A percentile compares a stretch with the other conserved stretches of the same genome.
phyloP scores from a whole-genome alignment of 35 echinoderm and acorn worm species.

The Apostichopus japonicus region DNA sequence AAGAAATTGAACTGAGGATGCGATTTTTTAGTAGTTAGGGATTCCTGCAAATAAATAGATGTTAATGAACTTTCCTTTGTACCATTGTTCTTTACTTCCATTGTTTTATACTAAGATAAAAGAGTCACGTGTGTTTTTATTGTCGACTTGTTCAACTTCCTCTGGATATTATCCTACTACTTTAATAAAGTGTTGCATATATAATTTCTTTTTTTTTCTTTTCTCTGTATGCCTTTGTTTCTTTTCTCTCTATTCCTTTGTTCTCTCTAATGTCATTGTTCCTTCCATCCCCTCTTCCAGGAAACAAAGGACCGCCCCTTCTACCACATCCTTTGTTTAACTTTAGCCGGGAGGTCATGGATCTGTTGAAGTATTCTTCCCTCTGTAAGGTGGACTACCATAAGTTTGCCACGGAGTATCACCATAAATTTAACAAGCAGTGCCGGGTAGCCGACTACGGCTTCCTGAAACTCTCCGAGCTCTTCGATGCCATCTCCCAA shows the following conservation, averaged over 20 bases:
- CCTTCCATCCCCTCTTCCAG: background rate
- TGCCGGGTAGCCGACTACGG: slow-evolving; percentile 96
- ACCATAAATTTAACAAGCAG: slow-evolving; percentile 94
- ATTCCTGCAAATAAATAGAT: no score
- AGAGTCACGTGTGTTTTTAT: no score
- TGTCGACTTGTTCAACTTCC: no score
- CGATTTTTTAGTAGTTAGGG: no score
- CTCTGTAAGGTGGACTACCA: slow-evolving; percentile 77
- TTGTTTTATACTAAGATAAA: no score
- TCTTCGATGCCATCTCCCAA: slow-evolving; percentile 93
- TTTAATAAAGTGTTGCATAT: background rate
- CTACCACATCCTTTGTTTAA: slow-evolving; percentile 80
- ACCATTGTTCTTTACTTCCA: no score
- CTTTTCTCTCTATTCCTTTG: no score
- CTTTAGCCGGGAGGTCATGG: slow-evolving; percentile 94
- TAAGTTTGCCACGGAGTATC: slow-evolving; percentile 92
- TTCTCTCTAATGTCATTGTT: no score
- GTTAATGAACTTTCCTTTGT: no score
- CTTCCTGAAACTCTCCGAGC: slow-evolving; percentile 88
- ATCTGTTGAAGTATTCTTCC: slow-evolving; percentile 84
- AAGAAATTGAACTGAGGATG: no score
- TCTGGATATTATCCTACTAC: no score
- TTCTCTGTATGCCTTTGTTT: no score
- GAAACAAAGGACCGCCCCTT: slow-evolving; percentile 61
- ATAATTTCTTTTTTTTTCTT: background rate